Conservation (phyloP, 2,888 invertebrate genomes). For the Nymphalis c-album region DNA sequence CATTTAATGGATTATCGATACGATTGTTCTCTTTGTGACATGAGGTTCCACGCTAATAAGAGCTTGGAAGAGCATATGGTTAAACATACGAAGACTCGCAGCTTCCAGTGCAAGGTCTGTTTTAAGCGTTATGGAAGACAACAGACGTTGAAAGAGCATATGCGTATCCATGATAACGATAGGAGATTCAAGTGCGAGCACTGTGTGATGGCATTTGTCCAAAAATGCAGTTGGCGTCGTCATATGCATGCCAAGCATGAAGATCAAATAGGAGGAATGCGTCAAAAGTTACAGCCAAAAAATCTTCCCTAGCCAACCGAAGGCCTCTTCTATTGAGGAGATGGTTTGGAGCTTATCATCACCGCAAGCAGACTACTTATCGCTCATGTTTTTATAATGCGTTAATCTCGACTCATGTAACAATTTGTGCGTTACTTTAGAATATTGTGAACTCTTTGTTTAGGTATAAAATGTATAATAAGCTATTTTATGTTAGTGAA, state of each 20-base stretch:
- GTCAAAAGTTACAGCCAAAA: no score
- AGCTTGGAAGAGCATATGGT: constrained; percentile 59
- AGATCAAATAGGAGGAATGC: neutral
- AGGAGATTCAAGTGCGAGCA: constrained; percentile 43
- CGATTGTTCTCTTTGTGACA: constrained; percentile 46
- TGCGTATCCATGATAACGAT: constrained; percentile 43
- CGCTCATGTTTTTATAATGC: no score
- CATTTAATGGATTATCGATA: constrained; percentile 42
- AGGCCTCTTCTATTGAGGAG: no score
- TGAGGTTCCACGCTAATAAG: constrained; percentile 54
- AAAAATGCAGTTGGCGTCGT: constrained; percentile 44
- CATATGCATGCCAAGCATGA: constrained; percentile 51
- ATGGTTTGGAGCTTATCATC: no score
- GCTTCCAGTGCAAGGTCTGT: constrained; percentile 60
- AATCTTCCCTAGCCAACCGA: no score
- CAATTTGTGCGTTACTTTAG: no score
- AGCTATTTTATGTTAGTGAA: no score
- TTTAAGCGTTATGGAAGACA: constrained; percentile 46
- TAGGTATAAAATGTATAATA: no score
- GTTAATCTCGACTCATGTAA: no score
- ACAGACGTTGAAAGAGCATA: constrained; percentile 44
- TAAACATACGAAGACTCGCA: constrained; percentile 58
- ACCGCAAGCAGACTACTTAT: no score
- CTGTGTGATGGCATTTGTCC: constrained; percentile 45
- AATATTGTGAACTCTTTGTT: no score